Conservation (phyloP, 1,140 invertebrate genomes). For the Macrostomum lignano region DNA sequence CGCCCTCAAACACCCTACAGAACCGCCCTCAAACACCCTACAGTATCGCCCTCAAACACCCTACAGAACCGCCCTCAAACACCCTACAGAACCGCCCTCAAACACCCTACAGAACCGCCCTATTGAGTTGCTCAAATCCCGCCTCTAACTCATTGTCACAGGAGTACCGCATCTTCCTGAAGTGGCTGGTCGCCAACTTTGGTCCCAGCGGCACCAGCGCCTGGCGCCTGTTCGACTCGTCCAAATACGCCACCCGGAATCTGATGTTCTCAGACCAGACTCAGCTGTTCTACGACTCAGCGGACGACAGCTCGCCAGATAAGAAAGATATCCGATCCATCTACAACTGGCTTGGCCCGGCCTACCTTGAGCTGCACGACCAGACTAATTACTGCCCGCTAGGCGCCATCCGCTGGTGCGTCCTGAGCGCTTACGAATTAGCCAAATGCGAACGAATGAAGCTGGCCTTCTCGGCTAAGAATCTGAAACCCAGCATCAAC, state of each 20-base stretch:
- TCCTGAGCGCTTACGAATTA: conserved; percentile 59
- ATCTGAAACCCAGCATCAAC: conserved; percentile 48
- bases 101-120: too few relatives aligned
- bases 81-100: too few relatives aligned
- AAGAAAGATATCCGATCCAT: conserved; percentile 11
- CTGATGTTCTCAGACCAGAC: conserved; percentile 23
- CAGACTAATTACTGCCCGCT: conserved; percentile 18
- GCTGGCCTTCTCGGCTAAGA: conserved; percentile 49
- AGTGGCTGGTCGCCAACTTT: too few relatives aligned
- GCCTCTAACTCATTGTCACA: too few relatives aligned
- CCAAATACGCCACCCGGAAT: conserved; percentile 10
- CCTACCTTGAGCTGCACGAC: conserved; percentile 9
- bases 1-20: too few relatives aligned
- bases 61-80: too few relatives aligned
- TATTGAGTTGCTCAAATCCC: too few relatives aligned
- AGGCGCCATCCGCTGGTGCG: conserved; percentile 33
- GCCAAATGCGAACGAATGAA: conserved; percentile 76
- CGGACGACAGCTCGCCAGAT: conserved; percentile 8
- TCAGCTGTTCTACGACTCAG: conserved; percentile 14
- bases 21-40: too few relatives aligned
- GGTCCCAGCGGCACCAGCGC: not conserved
- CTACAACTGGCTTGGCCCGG: conserved; percentile 22
- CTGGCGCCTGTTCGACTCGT: conserved; percentile 9
- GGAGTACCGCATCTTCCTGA: too few relatives aligned
- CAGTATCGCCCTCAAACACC: too few relatives aligned